phyloP scores from a whole-genome alignment of 1,140 invertebrate genomes.

The Physella acuta region DNA sequence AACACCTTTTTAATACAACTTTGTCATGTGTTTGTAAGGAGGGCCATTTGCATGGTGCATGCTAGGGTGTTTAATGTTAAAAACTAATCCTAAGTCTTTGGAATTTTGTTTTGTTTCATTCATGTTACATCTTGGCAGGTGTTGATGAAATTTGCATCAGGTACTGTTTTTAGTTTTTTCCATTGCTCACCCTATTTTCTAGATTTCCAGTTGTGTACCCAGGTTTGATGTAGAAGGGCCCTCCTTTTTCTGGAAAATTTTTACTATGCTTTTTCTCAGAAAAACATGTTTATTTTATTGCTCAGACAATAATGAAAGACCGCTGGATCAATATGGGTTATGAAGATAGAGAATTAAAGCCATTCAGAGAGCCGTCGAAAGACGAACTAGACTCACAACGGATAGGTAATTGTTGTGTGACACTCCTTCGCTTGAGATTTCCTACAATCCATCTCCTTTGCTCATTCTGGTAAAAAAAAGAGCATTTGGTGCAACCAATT shows the following conservation, averaged over 20 bases:
- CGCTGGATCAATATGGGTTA: constrained; percentile 60
- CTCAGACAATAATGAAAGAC: constrained; percentile 60
- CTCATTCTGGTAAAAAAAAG: constrained; percentile 9
- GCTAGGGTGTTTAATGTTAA: constrained; percentile 6
- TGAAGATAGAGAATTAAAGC: constrained; percentile 83
- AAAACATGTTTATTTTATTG: constrained; percentile 46
- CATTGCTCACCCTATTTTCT: not conserved
- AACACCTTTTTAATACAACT: constrained; percentile 14
- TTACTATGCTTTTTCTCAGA: constrained; percentile 33
- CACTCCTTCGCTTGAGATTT: constrained; percentile 12
- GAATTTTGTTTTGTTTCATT: too few relatives aligned
- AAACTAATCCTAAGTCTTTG: too few relatives aligned
- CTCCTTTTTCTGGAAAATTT: constrained; percentile 21
- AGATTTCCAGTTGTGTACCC: constrained; percentile 1
- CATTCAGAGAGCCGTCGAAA: constrained; percentile 92
- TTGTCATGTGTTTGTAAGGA: constrained; percentile 19
- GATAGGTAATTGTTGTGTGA: constrained; percentile 66
- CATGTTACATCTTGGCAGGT: too few relatives aligned
- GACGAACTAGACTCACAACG: constrained; percentile 95
- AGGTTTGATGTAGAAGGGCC: not conserved
- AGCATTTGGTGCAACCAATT: too few relatives aligned
- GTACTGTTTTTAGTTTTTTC: too few relatives aligned
- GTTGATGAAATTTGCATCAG: too few relatives aligned
- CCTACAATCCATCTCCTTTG: not conserved
- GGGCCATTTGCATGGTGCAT: constrained; percentile 23